Conservation (phyloP, 2,888 invertebrate species). For the Nomada ferruginata region DNA sequence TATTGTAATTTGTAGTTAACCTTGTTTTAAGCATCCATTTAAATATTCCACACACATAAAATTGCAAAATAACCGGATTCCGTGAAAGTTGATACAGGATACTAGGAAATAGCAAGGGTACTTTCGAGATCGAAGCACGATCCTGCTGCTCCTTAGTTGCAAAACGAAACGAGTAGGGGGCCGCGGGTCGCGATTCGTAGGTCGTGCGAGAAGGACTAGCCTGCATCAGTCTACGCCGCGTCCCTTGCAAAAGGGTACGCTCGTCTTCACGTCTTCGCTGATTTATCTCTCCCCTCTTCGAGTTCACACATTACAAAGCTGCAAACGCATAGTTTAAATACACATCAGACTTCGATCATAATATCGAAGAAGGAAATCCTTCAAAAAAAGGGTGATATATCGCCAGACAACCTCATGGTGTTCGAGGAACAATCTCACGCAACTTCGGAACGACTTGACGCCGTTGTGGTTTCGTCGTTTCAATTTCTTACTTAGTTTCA, state of each 20-base stretch:
- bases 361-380: conserved; percentile 1
- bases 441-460: conserved; percentile 51
- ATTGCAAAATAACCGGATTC: not conserved
- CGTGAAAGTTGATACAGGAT: not conserved
- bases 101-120: conserved; percentile 25
- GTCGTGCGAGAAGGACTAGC: conserved; percentile 74
- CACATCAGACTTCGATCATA: not conserved
- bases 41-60: not conserved
- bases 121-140: conserved; percentile 42
- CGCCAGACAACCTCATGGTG: conserved; percentile 44
- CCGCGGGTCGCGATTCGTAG: conserved; percentile 75
- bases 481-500: not conserved
- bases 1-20: not conserved
- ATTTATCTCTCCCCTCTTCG: conserved; percentile 46
- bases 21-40: not conserved
- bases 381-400: conserved; percentile 21
- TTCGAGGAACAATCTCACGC: conserved; percentile 38
- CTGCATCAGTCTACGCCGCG: conserved; percentile 74
- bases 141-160: conserved; percentile 70
- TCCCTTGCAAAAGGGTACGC: conserved; percentile 76
- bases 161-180: conserved; percentile 69
- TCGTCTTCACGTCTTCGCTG: conserved; percentile 58
- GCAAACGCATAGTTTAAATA: conserved; percentile 26
- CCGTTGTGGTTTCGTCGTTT: conserved; percentile 40
- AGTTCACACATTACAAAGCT: conserved; percentile 32